Conservation (phyloP, 2,888 invertebrate species). For the Mantis religiosa region DNA sequence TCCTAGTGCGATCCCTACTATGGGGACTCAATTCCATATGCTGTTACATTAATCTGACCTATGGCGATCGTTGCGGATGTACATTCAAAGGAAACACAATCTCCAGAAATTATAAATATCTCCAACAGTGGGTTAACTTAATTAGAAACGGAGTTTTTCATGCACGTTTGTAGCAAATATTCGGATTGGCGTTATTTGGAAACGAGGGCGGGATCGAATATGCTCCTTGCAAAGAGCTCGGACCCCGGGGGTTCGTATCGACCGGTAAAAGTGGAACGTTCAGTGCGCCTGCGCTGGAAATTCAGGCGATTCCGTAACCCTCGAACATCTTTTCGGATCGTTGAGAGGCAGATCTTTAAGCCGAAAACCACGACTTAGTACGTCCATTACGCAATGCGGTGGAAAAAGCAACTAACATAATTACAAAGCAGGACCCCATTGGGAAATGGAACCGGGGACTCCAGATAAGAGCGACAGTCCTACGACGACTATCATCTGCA, state of each 20-base stretch:
- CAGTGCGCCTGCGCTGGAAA: not conserved
- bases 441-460: not conserved
- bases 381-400: not conserved
- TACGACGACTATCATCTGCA: slow-evolving; percentile 1
- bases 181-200: not conserved
- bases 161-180: not conserved
- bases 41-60: no score
- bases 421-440: not conserved
- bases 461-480: not conserved
- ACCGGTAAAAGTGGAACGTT: not conserved
- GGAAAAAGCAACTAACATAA: not conserved
- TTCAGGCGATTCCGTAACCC: not conserved
- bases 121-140: no score
- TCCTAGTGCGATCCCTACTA: no score
- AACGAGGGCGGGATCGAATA: not conserved
- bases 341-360: not conserved
- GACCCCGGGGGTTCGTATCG: slow-evolving; percentile 9
- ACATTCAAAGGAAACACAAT: no score
- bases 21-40: no score
- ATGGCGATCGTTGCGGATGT: no score
- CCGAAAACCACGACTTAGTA: not conserved
- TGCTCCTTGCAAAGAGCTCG: not conserved
- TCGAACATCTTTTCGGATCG: not conserved
- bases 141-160: not conserved
- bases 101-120: no score